Conservation (phyloP, 2,888 invertebrate genomes). For the Tupiocoris notatus region DNA sequence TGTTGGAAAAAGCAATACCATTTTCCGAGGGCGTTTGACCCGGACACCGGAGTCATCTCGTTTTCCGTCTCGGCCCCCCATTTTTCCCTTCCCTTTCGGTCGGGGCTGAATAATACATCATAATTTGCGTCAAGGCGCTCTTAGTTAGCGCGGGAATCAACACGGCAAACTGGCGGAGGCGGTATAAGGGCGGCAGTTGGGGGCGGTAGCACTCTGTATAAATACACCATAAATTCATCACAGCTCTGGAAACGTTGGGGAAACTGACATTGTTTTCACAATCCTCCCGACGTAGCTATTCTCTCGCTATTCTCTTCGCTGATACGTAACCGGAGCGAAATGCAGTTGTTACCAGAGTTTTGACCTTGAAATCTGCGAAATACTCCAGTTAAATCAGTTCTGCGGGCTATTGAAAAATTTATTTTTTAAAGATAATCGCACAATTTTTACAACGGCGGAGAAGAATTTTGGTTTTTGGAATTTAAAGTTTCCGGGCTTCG, state of each 20-base stretch:
- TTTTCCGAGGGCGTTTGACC: not conserved
- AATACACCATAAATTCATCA: conserved; percentile 48
- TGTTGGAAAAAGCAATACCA: conserved; percentile 7
- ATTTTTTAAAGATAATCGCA: no score
- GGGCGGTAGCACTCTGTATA: conserved; percentile 44
- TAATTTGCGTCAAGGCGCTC: conserved; percentile 45
- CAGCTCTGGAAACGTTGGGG: conserved; percentile 37
- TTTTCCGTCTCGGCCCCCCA: conserved; percentile 13
- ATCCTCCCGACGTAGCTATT: no score
- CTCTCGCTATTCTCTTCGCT: no score
- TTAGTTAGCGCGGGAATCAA: conserved; percentile 36
- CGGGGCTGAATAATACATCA: conserved; percentile 45
- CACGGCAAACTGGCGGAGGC: conserved; percentile 16
- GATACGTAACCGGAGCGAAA: no score
- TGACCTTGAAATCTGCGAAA: no score
- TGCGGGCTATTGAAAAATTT: no score
- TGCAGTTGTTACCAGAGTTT: no score
- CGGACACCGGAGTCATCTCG: not conserved
- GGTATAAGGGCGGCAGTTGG: conserved; percentile 2
- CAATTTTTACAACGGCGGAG: no score
- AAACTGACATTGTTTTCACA: conserved; percentile 45
- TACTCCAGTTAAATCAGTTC: no score
- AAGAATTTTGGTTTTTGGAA: no score
- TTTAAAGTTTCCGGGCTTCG: no score
- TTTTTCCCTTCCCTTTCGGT: not conserved